phyloP scores from a whole-genome alignment of 2,113 vertebrate species.

The Tenebrosternarchus preto region DNA sequence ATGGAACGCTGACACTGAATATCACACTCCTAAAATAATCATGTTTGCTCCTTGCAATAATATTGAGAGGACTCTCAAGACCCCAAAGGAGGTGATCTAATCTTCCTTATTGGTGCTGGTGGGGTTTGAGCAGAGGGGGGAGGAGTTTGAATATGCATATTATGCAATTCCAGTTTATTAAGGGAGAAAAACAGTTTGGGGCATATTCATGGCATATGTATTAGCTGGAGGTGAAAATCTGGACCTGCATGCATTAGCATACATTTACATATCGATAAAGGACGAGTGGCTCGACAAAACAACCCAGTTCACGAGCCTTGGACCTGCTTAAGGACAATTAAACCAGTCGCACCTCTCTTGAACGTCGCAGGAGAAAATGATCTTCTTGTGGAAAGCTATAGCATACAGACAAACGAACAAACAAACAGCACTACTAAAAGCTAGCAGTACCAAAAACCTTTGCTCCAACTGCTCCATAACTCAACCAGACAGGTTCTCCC shows the following conservation, averaged over 20 bases:
- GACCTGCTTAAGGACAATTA: not conserved
- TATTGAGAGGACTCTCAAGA: not conserved
- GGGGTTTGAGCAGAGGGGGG: not conserved
- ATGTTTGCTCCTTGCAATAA: not conserved
- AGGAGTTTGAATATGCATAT: constrained; percentile 19
- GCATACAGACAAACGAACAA: not conserved
- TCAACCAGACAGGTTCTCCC: not conserved
- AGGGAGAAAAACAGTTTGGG: constrained; percentile 26
- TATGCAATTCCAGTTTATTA: constrained; percentile 33
- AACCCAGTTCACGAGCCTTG: not conserved
- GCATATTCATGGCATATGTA: constrained; percentile 47
- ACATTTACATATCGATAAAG: constrained; percentile 49
- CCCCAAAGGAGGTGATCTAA: not conserved
- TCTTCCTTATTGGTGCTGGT: not conserved
- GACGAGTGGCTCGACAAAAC: not conserved
- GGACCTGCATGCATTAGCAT: constrained; percentile 51
- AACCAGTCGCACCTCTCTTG: not conserved
- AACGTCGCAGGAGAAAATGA: not conserved
- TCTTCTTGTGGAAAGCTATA: not conserved
- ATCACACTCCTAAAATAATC: constrained; percentile 15
- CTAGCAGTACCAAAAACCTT: not conserved
- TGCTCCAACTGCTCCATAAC: not conserved
- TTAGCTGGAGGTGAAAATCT: constrained; percentile 49
- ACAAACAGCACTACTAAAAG: not conserved
- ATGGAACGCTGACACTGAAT: not conserved